Evolutionary conservation across 2,797 vertebrate species (phyloP).

Genomic region (Danio choprae): DNA sequence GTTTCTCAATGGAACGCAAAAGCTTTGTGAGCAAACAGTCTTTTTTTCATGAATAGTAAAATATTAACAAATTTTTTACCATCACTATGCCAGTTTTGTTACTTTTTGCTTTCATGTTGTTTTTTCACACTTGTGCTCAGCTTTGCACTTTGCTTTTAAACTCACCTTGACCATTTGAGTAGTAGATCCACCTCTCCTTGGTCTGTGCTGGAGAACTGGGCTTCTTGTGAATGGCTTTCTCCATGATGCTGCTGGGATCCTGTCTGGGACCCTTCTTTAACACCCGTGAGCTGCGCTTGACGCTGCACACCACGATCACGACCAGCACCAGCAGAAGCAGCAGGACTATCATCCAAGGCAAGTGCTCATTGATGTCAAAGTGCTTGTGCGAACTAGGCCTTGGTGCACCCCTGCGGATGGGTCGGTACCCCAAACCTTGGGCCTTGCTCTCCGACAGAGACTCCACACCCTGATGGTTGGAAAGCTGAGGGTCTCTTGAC

Average conservation of each 20-base stretch:
- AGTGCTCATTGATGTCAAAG: conserved; percentile 97
- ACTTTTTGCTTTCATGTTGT: background rate
- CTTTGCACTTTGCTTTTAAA: background rate
- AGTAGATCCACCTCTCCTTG: conserved; percentile 96
- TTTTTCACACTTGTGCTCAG: background rate
- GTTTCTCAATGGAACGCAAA: background rate
- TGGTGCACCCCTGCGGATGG: conserved; percentile 83
- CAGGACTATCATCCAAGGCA: conserved; percentile 98
- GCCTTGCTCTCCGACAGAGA: conserved; percentile 72
- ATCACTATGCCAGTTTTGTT: background rate
- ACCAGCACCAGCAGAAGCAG: conserved; percentile 92
- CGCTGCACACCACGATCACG: conserved; percentile 92
- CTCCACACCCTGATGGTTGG: conserved; percentile 74
- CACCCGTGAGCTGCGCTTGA: conserved; percentile 91
- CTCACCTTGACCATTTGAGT: conserved; percentile 94
- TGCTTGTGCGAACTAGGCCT: conserved; percentile 83
- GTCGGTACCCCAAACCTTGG: conserved; percentile 75
- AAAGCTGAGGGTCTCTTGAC: conserved; percentile 61
- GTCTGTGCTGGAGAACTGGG: conserved; percentile 76
- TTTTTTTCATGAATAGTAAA: background rate
- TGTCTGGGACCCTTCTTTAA: conserved; percentile 94
- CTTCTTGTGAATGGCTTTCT: conserved; percentile 93
- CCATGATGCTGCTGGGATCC: conserved; percentile 94
- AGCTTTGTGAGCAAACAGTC: too few species aligned
- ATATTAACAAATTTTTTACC: background rate